These are phyloP conservation scores for Gambusia holbrooki DNA, from an alignment of 2,113 vertebrate species.

Conservation along the genomic window DNA sequence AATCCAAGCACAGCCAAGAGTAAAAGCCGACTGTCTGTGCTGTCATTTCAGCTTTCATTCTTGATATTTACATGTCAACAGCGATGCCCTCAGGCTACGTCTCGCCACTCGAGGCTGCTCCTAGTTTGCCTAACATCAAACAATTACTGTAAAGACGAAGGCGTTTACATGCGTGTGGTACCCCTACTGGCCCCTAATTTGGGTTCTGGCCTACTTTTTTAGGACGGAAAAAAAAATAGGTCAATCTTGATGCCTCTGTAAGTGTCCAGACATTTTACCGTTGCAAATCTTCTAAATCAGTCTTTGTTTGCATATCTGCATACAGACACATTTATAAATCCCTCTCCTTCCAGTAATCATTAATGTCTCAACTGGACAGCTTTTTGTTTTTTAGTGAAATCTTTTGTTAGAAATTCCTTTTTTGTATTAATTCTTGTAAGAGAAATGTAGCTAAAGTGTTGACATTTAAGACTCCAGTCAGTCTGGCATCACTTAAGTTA, in stretches of 20 bases:
- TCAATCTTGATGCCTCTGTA: constrained; percentile 70
- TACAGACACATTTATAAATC: background rate
- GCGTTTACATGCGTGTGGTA: constrained; percentile 56
- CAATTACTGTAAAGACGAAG: constrained; percentile 71
- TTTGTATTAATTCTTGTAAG: background rate
- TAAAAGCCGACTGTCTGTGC: constrained; percentile 61
- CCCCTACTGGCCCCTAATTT: constrained; percentile 73
- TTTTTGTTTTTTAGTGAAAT: background rate
- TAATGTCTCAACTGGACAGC: background rate
- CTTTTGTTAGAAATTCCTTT: background rate
- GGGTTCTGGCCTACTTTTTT: constrained; percentile 77
- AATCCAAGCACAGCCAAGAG: constrained; percentile 51
- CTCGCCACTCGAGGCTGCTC: constrained; percentile 55
- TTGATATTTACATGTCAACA: constrained; percentile 72
- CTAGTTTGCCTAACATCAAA: constrained; percentile 55
- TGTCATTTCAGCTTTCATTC: constrained; percentile 69
- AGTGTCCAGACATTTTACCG: constrained; percentile 74
- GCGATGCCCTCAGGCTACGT: constrained; percentile 61
- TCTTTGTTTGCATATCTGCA: constrained; percentile 61
- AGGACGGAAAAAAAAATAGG: constrained; percentile 73
- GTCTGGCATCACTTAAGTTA: too few relatives aligned
- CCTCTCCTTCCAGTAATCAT: background rate
- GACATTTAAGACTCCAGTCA: too few relatives aligned
- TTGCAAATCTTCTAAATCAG: constrained; percentile 63
- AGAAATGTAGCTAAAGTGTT: too few relatives aligned